These are phyloP conservation scores for Trichopoda pennipes DNA, from an alignment of 2,888 invertebrate species.

Conservation along the genomic window DNA sequence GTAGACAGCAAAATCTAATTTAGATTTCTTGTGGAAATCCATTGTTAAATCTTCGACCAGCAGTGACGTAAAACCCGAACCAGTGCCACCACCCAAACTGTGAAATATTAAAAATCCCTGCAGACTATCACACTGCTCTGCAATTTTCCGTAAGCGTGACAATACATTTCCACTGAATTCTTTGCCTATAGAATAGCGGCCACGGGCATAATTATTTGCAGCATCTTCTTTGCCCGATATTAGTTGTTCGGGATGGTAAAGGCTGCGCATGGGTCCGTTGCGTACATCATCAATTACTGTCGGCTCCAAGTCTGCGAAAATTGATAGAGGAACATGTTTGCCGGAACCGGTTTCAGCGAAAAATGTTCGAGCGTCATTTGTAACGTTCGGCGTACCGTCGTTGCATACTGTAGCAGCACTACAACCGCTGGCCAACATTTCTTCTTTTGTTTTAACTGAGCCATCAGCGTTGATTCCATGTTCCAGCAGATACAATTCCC, in stretches of 20 bases:
- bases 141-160: conserved; percentile 89
- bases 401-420: conserved; percentile 67
- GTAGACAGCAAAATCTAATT: conserved; percentile 94
- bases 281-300: conserved; percentile 79
- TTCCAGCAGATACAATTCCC: conserved; percentile 92
- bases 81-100: conserved; percentile 93
- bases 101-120: conserved; percentile 95
- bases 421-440: conserved; percentile 72
- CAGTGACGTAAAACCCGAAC: conserved; percentile 93
- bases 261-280: conserved; percentile 73
- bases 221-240: conserved; percentile 93
- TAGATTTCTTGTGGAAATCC: conserved; percentile 93
- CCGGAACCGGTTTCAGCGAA: conserved; percentile 92
- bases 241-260: conserved; percentile 87
- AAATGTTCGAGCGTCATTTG: conserved; percentile 85
- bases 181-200: conserved; percentile 92
- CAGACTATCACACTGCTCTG: conserved; percentile 90
- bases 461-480: conserved; percentile 92
- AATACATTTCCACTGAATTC: conserved; percentile 88
- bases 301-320: conserved; percentile 78
- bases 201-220: conserved; percentile 94
- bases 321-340: conserved; percentile 92
- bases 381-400: conserved; percentile 72
- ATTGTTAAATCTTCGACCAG: conserved; percentile 92
- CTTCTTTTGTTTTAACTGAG: conserved; percentile 79